Base-by-base conservation (phyloP, 2,797 vertebrate genomes). In the Buceros bicornis region DNA sequence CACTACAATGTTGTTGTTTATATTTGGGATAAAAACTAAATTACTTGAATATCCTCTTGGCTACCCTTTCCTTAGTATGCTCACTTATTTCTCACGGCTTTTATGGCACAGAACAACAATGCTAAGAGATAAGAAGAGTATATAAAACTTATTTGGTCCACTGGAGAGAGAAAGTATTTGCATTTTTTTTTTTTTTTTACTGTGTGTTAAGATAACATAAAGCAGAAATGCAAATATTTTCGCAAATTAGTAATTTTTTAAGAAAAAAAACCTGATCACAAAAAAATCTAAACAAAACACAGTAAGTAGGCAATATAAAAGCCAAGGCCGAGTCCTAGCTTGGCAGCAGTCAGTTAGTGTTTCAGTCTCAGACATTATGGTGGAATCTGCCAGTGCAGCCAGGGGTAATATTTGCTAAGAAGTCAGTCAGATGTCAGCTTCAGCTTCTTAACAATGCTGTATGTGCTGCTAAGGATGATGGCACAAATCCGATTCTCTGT, bases 351-450 rank as follows among this genome's bases (percentile, higher is more conserved):
- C 91, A 93, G 74, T 92, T 87, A 94, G 42, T 70, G 77, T 96
- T 95, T 95, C 77, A 57, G 56, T 94, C 88, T 96, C 15, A 2
- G 73, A 79, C 86, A 64, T 76, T 95, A 76, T 8, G 45, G 60
- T 48, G 33, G 79, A 95, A 93, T 91, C 66, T 90, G 70, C 94
- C 85, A 66, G 67, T 90, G 83, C 60, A 96, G 94, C 96, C 95
- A 94, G 88, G 57, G 95, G 96, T 94, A 85, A 92, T 90, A 95
- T 96, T 93, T 95, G 69, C 90, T 74, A 35, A 93, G 74, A 76
- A 96, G 81, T 93, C 95, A 97, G 90, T 96, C 93, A 85, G 86
- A 93, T 85, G 93, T 97, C 94, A 95, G 64, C 74, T 94, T 89
- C 81, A 94, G 78, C 83, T 94, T 94, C 78, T 89, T 85, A 62